Evolutionary conservation across 2,113 vertebrate species (phyloP).

Genomic region (Cercocebus atys): DNA sequence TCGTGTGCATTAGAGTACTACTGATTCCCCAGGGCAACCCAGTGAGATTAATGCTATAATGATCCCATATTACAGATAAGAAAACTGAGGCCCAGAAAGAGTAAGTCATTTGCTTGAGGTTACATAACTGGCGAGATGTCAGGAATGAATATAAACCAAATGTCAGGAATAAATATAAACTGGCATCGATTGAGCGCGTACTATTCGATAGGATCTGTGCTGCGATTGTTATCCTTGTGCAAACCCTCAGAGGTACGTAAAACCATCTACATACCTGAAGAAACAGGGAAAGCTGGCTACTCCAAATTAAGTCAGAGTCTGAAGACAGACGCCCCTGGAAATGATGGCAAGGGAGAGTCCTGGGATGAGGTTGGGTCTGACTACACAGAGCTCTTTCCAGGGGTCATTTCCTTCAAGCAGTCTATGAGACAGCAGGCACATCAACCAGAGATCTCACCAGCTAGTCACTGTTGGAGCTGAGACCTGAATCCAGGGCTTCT

Average conservation of each 20-base stretch:
- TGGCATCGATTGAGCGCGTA: neutral
- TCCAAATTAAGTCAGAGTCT: neutral
- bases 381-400: neutral
- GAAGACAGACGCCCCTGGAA: neutral
- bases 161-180: neutral
- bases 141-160: neutral
- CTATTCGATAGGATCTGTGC: neutral
- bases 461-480: neutral
- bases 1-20: neutral
- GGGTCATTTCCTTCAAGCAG: neutral
- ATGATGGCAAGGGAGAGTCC: neutral
- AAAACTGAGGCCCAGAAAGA: neutral
- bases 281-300: neutral
- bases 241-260: neutral
- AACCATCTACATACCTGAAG: neutral
- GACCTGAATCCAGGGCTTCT: too few relatives aligned
- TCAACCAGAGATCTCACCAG: neutral
- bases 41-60: neutral
- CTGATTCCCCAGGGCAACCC: neutral
- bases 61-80: conserved; percentile 39
- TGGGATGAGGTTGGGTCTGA: neutral
- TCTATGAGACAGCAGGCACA: neutral
- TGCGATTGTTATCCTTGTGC: neutral
- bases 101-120: neutral
- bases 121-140: neutral